These are phyloP conservation scores for Rhadinocentrus ornatus DNA, from an alignment of 2,797 vertebrate species.

Conservation along the genomic window DNA sequence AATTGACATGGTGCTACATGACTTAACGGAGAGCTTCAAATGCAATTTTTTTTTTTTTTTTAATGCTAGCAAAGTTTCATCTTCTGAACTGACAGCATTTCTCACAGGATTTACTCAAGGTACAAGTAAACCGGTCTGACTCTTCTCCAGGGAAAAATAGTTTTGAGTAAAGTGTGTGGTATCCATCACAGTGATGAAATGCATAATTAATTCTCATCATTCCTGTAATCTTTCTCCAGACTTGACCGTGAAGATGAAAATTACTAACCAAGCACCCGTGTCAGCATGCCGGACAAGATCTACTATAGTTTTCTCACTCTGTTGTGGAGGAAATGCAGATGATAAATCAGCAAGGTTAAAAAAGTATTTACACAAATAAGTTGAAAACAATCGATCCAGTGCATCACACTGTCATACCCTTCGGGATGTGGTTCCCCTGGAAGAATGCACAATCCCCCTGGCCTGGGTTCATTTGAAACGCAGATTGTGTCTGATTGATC, in stretches of 20 bases:
- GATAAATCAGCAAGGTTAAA: constrained; percentile 81
- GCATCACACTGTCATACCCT: constrained; percentile 73
- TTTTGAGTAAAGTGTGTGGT: constrained; percentile 65
- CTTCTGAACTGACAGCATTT: constrained; percentile 56
- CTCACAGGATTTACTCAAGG: constrained; percentile 55
- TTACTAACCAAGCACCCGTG: constrained; percentile 24
- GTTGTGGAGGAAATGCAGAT: constrained; percentile 48
- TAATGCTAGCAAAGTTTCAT: constrained; percentile 53
- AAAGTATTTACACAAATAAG: constrained; percentile 85
- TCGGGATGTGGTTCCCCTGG: constrained; percentile 68
- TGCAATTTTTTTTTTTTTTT: constrained; percentile 31
- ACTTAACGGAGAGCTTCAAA: not conserved
- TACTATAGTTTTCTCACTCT: constrained; percentile 55
- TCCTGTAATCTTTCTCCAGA: constrained; percentile 65
- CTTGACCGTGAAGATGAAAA: constrained; percentile 65
- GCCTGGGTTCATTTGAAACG: constrained; percentile 80
- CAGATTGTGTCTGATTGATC: constrained; percentile 86
- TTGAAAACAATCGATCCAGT: constrained; percentile 76
- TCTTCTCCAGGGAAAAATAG: constrained; percentile 74
- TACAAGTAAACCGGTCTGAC: constrained; percentile 36
- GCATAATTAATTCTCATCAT: constrained; percentile 81
- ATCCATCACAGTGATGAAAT: constrained; percentile 79
- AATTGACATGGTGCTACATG: too few relatives aligned
- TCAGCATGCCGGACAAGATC: constrained; percentile 25
- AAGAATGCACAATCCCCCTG: constrained; percentile 80